These are phyloP conservation scores for Rotaria socialis DNA, from an alignment of 2,888 invertebrate genomes.

Conservation along the genomic window DNA sequence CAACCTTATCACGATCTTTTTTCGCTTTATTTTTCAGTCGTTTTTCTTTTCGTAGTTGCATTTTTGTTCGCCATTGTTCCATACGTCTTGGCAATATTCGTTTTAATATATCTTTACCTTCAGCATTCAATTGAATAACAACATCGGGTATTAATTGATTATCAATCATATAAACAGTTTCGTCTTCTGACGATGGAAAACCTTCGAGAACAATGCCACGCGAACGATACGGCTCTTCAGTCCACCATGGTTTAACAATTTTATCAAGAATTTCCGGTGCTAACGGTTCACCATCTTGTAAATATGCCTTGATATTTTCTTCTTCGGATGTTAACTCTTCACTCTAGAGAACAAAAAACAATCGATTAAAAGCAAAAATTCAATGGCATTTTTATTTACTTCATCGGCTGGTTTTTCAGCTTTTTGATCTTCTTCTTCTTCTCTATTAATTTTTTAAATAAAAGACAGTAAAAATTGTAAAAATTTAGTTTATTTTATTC, in stretches of 20 bases:
- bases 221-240: constrained; percentile 56
- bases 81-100: constrained; percentile 57
- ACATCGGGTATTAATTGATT: constrained; percentile 57
- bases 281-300: constrained; percentile 56
- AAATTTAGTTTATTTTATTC: neutral
- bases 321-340: constrained; percentile 56
- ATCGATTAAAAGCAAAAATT: neutral
- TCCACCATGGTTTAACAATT: constrained; percentile 57
- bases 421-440: constrained; percentile 13
- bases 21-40: constrained; percentile 55
- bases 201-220: constrained; percentile 59
- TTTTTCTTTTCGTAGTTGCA: constrained; percentile 46
- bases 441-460: no score
- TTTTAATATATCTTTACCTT: constrained; percentile 53
- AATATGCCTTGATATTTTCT: constrained; percentile 56
- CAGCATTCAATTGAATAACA: constrained; percentile 54
- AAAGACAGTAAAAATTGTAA: no score
- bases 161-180: constrained; percentile 54
- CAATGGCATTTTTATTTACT: neutral
- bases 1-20: constrained; percentile 48
- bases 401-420: constrained; percentile 36
- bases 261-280: constrained; percentile 55
- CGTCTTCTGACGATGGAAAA: constrained; percentile 57
- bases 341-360: neutral
- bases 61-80: constrained; percentile 49